Percentiles rank a stretch among this genome's conserved stretches.
Conservation (phyloP, 2,888 invertebrate genomes). For the Cyclophora albipunctata region DNA sequence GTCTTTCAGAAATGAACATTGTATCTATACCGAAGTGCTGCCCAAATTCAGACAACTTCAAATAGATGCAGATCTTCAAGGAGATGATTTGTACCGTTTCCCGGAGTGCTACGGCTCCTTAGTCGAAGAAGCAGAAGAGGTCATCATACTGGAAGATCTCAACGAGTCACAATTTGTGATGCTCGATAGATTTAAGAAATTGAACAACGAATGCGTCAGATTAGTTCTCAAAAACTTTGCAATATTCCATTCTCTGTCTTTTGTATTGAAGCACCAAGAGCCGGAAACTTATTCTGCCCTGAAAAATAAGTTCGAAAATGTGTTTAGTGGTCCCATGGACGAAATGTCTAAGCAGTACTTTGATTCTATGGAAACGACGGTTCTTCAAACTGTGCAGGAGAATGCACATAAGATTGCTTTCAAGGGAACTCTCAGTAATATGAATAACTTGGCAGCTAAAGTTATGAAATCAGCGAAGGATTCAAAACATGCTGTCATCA, state of each 20-base stretch:
- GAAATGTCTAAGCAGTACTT: too few relatives aligned
- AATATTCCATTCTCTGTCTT: conserved; percentile 16
- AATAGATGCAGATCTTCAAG: background rate
- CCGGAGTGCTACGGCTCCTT: conserved; percentile 13
- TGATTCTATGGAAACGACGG: too few relatives aligned
- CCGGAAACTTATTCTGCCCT: conserved; percentile 1
- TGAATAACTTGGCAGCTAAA: conserved; percentile 6
- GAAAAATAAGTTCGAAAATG: background rate
- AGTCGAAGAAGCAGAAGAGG: conserved; percentile 9
- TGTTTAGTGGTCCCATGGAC: background rate
- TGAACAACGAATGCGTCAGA: conserved; percentile 2
- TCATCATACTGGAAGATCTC: conserved; percentile 16
- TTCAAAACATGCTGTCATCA: conserved; percentile 7
- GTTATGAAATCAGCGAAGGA: conserved; percentile 3
- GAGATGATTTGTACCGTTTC: conserved; percentile 2
- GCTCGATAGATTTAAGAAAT: background rate
- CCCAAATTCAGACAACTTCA: conserved; percentile 9
- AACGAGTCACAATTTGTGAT: background rate
- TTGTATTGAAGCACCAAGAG: conserved; percentile 3
- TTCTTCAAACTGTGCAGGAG: too few relatives aligned
- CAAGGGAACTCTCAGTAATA: conserved; percentile 1
- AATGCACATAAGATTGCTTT: too few relatives aligned
- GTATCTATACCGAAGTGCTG: conserved; percentile 25
- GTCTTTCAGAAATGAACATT: conserved; percentile 25
- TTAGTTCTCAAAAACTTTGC: conserved; percentile 12